Conservation (phyloP, 2,888 invertebrate species). For the Thumatha senex region DNA sequence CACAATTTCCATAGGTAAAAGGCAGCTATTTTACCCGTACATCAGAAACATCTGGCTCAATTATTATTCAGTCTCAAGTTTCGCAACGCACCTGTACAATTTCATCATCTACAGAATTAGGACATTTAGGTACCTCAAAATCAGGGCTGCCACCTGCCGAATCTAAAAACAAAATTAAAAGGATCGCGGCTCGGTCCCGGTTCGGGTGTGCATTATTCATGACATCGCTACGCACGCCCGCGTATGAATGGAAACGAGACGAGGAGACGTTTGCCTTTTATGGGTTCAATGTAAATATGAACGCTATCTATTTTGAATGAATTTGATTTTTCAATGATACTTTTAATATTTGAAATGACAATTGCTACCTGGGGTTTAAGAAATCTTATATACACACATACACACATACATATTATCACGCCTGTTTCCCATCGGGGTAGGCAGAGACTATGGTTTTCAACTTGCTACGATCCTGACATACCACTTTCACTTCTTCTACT, state of each 20-base stretch:
- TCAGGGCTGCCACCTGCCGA: conserved; percentile 21
- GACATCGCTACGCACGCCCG: conserved; percentile 45
- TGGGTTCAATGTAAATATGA: conserved; percentile 48
- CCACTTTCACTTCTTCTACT: too few relatives aligned
- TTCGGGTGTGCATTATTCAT: conserved; percentile 50
- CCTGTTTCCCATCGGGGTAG: too few relatives aligned
- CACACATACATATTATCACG: too few relatives aligned
- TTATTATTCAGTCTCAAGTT: conserved; percentile 17
- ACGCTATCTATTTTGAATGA: conserved; percentile 23
- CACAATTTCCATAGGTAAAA: conserved; percentile 9
- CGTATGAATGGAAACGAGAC: conserved; percentile 54
- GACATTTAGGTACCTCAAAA: conserved; percentile 14
- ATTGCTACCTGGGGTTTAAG: neutral
- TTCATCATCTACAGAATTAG: conserved; percentile 23
- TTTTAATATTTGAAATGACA: conserved; percentile 18
- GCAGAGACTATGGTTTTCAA: too few relatives aligned
- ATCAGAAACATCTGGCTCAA: conserved; percentile 13
- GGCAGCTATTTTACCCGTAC: conserved; percentile 6
- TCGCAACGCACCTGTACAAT: conserved; percentile 12
- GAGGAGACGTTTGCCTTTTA: conserved; percentile 44
- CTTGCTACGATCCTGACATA: too few relatives aligned
- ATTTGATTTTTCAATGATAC: conserved; percentile 38
- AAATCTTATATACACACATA: too few relatives aligned
- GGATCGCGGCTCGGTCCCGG: conserved; percentile 23
- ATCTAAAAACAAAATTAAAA: conserved; percentile 40